A percentile compares a stretch with the other conserved stretches of the same genome.
phyloP scores from a whole-genome alignment of 2,797 vertebrate genomes.

The Amniataba percoides region DNA sequence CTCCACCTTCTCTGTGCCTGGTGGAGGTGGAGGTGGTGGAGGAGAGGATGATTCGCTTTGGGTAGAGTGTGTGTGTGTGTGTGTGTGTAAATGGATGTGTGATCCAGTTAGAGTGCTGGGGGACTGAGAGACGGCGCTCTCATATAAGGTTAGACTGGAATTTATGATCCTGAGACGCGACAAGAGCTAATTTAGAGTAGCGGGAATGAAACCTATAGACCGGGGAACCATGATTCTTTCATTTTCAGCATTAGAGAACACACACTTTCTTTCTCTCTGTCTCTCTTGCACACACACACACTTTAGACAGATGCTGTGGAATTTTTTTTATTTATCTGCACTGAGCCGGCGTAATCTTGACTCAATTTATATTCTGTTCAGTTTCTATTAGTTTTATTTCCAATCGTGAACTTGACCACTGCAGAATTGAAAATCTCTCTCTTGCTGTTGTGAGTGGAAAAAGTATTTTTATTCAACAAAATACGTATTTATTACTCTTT shows the following conservation, averaged over 20 bases:
- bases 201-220: conserved; percentile 71
- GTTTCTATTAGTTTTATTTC: conserved; percentile 57
- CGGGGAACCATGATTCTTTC: conserved; percentile 71
- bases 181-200: conserved; percentile 78
- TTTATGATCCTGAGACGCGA: conserved; percentile 83
- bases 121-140: conserved; percentile 87
- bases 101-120: conserved; percentile 90
- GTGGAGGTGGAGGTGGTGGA: conserved; percentile 19
- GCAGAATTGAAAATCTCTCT: conserved; percentile 31
- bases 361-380: conserved; percentile 47
- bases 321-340: conserved; percentile 42
- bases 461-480: conserved; percentile 13
- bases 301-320: conserved; percentile 11
- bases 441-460: conserved; percentile 22
- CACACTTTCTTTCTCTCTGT: conserved; percentile 17
- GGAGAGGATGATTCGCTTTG: conserved; percentile 90
- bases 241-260: conserved; percentile 64
- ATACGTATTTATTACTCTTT: conserved; percentile 31
- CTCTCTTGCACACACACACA: conserved; percentile 6
- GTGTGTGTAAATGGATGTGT: conserved; percentile 86
- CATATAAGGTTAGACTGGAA: conserved; percentile 89
- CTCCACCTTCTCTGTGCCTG: conserved; percentile 84
- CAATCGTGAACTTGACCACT: conserved; percentile 18
- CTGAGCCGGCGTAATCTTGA: conserved; percentile 22
- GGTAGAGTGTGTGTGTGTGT: conserved; percentile 23